Conservation (phyloP, 2,888 invertebrate genomes). For the Magallana nippona region DNA sequence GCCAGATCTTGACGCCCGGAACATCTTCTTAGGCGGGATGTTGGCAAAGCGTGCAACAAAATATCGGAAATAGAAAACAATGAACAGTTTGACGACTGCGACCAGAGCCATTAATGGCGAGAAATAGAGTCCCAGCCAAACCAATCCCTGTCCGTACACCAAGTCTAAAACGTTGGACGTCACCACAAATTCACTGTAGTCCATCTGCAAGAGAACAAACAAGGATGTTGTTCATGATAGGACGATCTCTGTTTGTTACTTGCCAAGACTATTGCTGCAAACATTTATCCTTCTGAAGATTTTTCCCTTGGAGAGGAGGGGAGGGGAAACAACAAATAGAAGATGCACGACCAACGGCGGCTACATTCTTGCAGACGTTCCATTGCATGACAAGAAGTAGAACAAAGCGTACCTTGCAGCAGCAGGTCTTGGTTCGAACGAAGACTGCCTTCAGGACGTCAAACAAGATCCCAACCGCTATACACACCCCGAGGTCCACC, state of each 20-base stretch:
- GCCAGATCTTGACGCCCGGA: slow-evolving; percentile 70
- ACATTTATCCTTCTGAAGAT: no score
- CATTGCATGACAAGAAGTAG: not conserved
- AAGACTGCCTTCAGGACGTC: slow-evolving; percentile 60
- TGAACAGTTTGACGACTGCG: slow-evolving; percentile 64
- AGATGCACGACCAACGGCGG: no score
- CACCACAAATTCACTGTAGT: slow-evolving; percentile 65
- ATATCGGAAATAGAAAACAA: slow-evolving; percentile 70
- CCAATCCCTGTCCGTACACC: slow-evolving; percentile 70
- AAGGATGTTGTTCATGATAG: no score
- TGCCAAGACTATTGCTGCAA: no score
- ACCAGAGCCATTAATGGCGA: slow-evolving; percentile 69
- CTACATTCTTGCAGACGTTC: no score
- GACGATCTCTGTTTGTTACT: no score
- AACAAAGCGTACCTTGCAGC: slow-evolving; percentile 45
- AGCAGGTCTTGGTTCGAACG: slow-evolving; percentile 51
- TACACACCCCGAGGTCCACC: slow-evolving; percentile 65
- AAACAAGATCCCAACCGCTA: slow-evolving; percentile 59
- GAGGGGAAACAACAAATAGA: no score
- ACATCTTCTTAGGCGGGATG: slow-evolving; percentile 68
- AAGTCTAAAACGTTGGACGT: slow-evolving; percentile 67
- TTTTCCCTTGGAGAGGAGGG: no score
- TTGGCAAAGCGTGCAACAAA: slow-evolving; percentile 64
- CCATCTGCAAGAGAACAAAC: slow-evolving; percentile 55
- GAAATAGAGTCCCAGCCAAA: slow-evolving; percentile 74